Evolutionary conservation across 2,888 invertebrate species (phyloP).

Genomic region (Oxystoma pomonae): DNA sequence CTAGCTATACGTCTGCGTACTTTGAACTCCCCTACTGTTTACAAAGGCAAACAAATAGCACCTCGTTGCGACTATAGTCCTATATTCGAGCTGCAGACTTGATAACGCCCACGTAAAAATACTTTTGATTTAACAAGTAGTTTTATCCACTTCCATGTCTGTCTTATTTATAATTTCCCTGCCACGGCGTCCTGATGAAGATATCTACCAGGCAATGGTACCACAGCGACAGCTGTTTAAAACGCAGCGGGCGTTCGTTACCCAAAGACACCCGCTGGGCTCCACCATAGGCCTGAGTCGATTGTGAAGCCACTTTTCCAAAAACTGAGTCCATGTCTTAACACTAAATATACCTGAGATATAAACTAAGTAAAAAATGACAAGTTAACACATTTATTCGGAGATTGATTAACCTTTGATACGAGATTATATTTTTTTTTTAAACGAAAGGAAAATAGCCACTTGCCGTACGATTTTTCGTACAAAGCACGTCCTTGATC

Average conservation of each 20-base stretch:
- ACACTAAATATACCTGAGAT: not conserved
- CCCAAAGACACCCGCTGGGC: conserved; percentile 14
- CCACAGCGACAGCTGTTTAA: conserved; percentile 46
- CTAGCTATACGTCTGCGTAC: too few species aligned
- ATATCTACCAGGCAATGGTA: conserved; percentile 44
- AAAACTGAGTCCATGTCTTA: not conserved
- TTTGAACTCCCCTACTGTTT: too few species aligned
- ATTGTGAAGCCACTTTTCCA: not conserved
- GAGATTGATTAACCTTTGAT: not conserved
- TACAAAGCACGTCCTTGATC: too few species aligned
- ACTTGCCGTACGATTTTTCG: too few species aligned
- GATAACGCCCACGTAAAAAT: not conserved
- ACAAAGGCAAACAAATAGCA: too few species aligned
- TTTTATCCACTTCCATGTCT: conserved; percentile 34
- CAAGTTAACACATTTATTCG: not conserved
- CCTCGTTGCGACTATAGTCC: not conserved
- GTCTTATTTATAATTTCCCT: conserved; percentile 43
- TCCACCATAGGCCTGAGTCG: not conserved
- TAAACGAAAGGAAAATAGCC: too few species aligned
- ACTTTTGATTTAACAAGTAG: not conserved
- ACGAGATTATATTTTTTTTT: not conserved
- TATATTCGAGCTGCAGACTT: not conserved
- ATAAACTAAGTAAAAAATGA: not conserved
- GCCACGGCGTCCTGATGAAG: conserved; percentile 45
- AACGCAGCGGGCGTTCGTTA: conserved; percentile 22